Conservation (phyloP, 1,140 invertebrate genomes). For the Carcinoscorpius rotundicauda region DNA sequence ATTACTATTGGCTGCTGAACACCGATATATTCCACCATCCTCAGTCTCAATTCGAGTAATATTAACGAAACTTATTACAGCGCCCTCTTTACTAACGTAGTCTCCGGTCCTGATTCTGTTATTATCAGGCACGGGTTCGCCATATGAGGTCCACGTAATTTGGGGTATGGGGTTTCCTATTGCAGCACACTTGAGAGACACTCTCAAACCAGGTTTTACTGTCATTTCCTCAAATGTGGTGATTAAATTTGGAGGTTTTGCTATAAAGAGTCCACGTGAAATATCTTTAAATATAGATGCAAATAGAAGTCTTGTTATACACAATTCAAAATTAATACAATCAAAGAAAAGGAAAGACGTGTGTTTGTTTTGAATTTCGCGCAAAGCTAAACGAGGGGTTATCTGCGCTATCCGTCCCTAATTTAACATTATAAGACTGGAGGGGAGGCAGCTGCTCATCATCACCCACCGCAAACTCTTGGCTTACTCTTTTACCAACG, state of each 20-base stretch:
- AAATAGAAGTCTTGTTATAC: too few relatives aligned
- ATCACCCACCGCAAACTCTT: too few relatives aligned
- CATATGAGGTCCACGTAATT: conserved; percentile 88
- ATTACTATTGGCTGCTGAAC: conserved; percentile 31
- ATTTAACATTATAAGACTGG: too few relatives aligned
- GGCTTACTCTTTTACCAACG: too few relatives aligned
- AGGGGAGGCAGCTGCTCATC: too few relatives aligned
- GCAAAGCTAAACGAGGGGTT: too few relatives aligned
- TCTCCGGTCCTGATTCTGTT: conserved; percentile 21
- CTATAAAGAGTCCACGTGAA: conserved; percentile 25
- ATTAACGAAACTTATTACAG: conserved; percentile 76
- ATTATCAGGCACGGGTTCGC: conserved; percentile 18
- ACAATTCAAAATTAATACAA: too few relatives aligned
- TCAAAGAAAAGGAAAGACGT: too few relatives aligned
- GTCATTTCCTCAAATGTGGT: conserved; percentile 75
- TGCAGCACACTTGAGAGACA: conserved; percentile 67
- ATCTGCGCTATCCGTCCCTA: too few relatives aligned
- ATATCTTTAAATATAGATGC: too few relatives aligned
- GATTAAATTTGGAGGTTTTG: conserved; percentile 54
- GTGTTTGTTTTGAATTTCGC: too few relatives aligned
- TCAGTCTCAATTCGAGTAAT: conserved; percentile 43
- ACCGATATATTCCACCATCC: conserved; percentile 34
- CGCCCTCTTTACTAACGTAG: conserved; percentile 29
- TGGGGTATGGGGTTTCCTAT: conserved; percentile 84
- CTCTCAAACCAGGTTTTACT: conserved; percentile 67